Conservation (phyloP, 2,888 invertebrate genomes). For the Tortrix viridana region DNA sequence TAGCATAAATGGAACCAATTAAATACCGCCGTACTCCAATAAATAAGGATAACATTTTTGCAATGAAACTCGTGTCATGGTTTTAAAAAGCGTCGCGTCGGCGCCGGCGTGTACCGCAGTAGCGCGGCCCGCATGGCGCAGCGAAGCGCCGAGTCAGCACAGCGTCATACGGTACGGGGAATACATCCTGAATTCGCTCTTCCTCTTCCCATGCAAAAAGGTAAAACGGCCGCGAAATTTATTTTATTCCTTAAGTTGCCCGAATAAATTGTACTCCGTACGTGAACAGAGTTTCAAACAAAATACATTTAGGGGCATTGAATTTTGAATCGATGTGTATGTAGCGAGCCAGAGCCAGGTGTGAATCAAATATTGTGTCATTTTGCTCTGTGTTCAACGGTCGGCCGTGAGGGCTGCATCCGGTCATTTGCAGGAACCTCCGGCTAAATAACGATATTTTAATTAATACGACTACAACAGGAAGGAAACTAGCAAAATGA, state of each 20-base stretch:
- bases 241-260: conserved; percentile 71
- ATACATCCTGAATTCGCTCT: conserved; percentile 64
- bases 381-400: conserved; percentile 28
- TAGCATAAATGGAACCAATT: conserved; percentile 1
- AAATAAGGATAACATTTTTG: conserved; percentile 28
- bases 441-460: conserved; percentile 19
- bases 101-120: conserved; percentile 44
- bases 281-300: conserved; percentile 66
- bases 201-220: conserved; percentile 66
- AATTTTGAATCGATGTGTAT: conserved; percentile 39
- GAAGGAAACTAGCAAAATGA: not conserved
- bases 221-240: conserved; percentile 69
- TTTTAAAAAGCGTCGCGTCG: conserved; percentile 52
- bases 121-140: conserved; percentile 49
- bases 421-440: conserved; percentile 27
- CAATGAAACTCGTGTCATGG: conserved; percentile 31
- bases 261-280: conserved; percentile 73
- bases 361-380: conserved; percentile 35
- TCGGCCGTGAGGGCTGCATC: conserved; percentile 20
- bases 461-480: not conserved
- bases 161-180: conserved; percentile 65
- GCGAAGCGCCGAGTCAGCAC: conserved; percentile 63
- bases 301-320: conserved; percentile 47
- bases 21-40: conserved; percentile 10
- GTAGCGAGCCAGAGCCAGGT: conserved; percentile 35